These are phyloP conservation scores for Pelodiscus sinensis DNA, from an alignment of 2,113 vertebrate genomes.

Conservation along the genomic window DNA sequence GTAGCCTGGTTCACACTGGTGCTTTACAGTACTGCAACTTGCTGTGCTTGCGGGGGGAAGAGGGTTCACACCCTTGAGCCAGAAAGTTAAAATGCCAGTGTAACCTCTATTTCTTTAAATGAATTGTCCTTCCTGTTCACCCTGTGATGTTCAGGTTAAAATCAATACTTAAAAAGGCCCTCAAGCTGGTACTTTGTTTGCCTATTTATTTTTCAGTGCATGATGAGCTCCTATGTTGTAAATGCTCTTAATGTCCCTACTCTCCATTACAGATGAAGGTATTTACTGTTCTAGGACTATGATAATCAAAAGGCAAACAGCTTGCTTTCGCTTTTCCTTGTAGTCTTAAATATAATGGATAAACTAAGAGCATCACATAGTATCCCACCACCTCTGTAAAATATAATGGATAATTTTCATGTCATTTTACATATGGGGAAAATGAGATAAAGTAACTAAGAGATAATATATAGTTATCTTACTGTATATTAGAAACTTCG, in stretches of 20 bases:
- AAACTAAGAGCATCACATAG: neutral
- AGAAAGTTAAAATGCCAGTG: too few species aligned
- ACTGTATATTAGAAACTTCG: too few species aligned
- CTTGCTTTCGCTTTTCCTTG: neutral
- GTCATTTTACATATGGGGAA: neutral
- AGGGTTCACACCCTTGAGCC: too few species aligned
- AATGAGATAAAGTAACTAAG: neutral
- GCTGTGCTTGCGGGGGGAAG: too few species aligned
- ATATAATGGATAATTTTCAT: neutral
- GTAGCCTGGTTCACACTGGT: too few species aligned
- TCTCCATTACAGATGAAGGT: neutral
- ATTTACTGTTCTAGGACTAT: neutral
- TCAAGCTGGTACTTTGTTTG: neutral
- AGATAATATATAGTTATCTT: neutral
- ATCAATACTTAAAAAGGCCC: neutral
- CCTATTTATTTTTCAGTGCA: neutral
- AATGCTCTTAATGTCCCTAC: neutral
- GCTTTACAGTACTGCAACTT: too few species aligned
- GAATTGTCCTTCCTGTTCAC: neutral
- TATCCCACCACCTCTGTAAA: neutral
- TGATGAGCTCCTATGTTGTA: neutral
- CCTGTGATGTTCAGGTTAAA: neutral
- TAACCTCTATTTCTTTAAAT: neutral
- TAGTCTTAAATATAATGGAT: neutral
- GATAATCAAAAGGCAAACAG: neutral